Evolutionary conservation across 1,140 invertebrate species (phyloP), one percentile per base, ranked within the genome.

Genomic region (Drosophila parabipectinata): DNA sequence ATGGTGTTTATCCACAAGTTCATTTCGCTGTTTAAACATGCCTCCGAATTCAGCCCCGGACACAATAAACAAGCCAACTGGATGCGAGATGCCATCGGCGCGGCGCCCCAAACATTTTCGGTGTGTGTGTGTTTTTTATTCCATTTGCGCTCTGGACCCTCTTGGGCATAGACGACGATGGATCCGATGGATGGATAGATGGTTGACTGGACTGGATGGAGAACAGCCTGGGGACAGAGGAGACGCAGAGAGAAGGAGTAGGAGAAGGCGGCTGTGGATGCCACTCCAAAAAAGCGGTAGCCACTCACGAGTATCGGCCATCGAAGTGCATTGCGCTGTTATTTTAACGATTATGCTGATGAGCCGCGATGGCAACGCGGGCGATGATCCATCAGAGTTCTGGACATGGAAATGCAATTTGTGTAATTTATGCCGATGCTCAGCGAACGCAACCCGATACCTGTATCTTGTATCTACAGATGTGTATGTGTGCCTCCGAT

Each of bases 271-370:
- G 15, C 15, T 12, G 12, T 14, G 39, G 12, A 21, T 3, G 7
- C 58, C 50, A 45, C 60, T 50, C 54, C 59, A 50, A 66, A 72
- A 57, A 72, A 57, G 79, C 81, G 79, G 83, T 88, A 88, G 83
- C 83, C 83, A 79, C 75, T 88, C 71, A 67, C 60, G 63, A 71
- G 52, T 37, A 77, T 76, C 83, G 75, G 75, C 62, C 75, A 69
- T 75, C 78, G 77, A 90, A 90, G 85, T 90, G 85, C 85, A 90
- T 90, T 90, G 87, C 78, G 85, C 71, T 90, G 85, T 90, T 90
- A 90, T 90, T 90, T 90, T 90, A 90, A 90, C 87, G 87, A 90
- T 90, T 90, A 90, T 79, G 87, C 79, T 87, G 87, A 90, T 90
- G 87, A 90, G 80, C 85, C 44, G 34, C 34, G 73, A 71, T 58